Percentiles rank a stretch among this genome's conserved stretches.
Evolutionary conservation across 2,113 vertebrate genomes (phyloP).

Genomic region (Capreolus pygargus): DNA sequence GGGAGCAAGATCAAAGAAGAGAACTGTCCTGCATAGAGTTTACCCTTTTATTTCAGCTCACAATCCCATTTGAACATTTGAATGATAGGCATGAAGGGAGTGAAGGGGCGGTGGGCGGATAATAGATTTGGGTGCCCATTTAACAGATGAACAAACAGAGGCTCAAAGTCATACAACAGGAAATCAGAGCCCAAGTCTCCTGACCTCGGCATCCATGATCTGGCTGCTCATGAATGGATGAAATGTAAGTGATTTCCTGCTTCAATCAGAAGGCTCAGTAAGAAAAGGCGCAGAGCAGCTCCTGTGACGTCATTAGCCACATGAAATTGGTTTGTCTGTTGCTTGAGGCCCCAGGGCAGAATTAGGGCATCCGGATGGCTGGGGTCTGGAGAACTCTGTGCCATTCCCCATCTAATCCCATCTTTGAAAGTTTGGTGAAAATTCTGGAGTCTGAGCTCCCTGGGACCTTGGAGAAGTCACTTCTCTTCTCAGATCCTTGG

Average conservation of each 20-base stretch:
- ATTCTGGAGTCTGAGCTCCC: neutral
- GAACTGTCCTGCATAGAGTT: accelerated
- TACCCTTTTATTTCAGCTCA: neutral
- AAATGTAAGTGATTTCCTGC: neutral
- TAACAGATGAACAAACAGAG: neutral
- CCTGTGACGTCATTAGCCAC: neutral
- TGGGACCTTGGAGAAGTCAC: too few species aligned
- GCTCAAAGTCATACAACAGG: neutral
- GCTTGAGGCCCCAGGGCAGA: neutral
- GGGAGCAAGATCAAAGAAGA: neutral
- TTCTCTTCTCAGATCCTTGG: neutral
- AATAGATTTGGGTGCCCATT: neutral
- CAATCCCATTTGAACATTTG: neutral
- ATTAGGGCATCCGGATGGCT: neutral
- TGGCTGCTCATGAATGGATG: neutral
- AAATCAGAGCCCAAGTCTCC: neutral
- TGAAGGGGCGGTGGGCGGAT: accelerated
- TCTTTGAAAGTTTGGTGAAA: neutral
- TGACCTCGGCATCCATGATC: accelerated
- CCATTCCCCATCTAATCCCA: neutral
- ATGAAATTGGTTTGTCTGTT: neutral
- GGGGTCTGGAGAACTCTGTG: too few species aligned
- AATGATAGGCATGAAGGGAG: neutral
- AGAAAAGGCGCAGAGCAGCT: too few species aligned
- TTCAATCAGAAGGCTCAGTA: accelerated